Base-by-base conservation (phyloP, 2,113 vertebrate species). In the Syngnathus floridae region DNA sequence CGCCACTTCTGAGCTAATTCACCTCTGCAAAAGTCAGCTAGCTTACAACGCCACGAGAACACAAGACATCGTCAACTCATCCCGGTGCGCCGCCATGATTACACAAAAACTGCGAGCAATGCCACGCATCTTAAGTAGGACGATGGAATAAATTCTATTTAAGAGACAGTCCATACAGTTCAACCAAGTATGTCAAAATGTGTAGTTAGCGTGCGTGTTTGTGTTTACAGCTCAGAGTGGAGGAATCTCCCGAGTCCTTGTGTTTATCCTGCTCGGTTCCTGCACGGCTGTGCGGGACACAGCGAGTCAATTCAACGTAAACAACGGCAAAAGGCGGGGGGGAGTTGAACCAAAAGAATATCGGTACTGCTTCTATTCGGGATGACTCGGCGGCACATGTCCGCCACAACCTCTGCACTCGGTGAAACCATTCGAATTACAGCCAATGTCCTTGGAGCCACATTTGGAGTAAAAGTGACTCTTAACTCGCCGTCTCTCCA, bases 181-280 rank as follows among this genome's bases (percentile, higher is more conserved):
- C 61, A 60, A 19, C n/a, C 75, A 45, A 65, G 51, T 14, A 9
- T 77, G 62, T 65, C 36, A 49, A 62, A 78, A 75, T 73, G 58
- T 72, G 68, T 55, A 43, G 54, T 61, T 70, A 21, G n/a, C 7
- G 65, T 78, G 69, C 69, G 58, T 51, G 37, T 26, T 82, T 82
- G 72, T 76, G 76, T 55, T 77, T 66, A 56, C 71, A 81, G 76
- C 73, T 79, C 71, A n/a, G 64, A 81, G 73, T 65, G 58, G 13
- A 67, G 71, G 77, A 77, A 75, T 81, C 78, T 86, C 72, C 70
- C 58, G 70, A 76, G 67, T 61, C 78, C 67, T 58, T 70, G 58
- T 90, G 87, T 89, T 89, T 89, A 90, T 69, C 73, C 73, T 82
- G 65, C 57, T 58, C 74, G 79, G 79, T 89, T 90, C 89, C 87